A percentile compares a stretch with the other conserved stretches of the same genome.
Conservation (phyloP, 2,797 vertebrate genomes). For the Simalia tracyae region DNA sequence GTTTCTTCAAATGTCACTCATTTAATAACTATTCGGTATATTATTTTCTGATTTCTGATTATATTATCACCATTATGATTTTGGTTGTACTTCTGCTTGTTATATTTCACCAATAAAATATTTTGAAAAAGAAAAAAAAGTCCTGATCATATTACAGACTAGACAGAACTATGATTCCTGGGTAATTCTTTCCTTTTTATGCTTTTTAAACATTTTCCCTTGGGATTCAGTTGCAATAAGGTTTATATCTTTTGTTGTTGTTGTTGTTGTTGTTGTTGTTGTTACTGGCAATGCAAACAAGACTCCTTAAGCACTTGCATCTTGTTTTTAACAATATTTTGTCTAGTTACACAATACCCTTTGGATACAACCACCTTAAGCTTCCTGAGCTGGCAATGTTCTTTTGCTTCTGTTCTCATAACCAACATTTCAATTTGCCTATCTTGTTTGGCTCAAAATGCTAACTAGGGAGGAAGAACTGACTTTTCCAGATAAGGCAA, state of each 20-base stretch:
- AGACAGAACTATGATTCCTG: neutral
- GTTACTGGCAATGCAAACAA: neutral
- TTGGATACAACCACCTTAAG: neutral
- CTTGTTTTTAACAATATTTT: neutral
- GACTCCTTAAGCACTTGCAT: neutral
- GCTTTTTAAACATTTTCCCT: neutral
- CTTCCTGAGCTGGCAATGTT: neutral
- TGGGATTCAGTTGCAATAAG: neutral
- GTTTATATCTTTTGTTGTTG: neutral
- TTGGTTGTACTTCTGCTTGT: neutral
- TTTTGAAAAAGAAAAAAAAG: neutral
- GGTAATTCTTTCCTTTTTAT: neutral
- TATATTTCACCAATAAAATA: neutral
- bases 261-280: neutral
- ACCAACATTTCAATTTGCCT: neutral
- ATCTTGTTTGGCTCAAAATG: slow-evolving; percentile 5
- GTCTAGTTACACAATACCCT: neutral
- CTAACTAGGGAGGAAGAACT: neutral
- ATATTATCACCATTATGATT: neutral
- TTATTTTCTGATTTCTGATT: neutral
- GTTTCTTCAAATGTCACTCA: neutral
- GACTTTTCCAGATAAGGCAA: neutral
- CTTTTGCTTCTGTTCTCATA: neutral
- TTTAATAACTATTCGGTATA: neutral
- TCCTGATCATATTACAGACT: neutral